Percentiles rank a stretch among this genome's conserved stretches.
These are phyloP conservation scores for Gymnogyps californianus DNA, from an alignment of 2,113 vertebrate species.

Conservation along the genomic window DNA sequence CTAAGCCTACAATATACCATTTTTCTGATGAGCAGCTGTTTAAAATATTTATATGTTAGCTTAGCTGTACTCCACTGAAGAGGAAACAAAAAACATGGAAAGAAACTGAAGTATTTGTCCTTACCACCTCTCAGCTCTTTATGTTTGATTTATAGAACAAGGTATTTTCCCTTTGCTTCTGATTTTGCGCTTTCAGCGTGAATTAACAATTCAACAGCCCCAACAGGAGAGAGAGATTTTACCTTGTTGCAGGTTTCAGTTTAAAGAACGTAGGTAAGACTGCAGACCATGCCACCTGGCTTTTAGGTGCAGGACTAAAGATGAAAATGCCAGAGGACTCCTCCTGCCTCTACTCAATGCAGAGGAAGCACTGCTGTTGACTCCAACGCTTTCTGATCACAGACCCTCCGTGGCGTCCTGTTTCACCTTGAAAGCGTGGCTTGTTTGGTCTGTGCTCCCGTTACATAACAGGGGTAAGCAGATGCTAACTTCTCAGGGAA, in stretches of 20 bases:
- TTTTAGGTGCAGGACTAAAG: neutral
- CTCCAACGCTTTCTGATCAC: neutral
- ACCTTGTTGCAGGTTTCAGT: neutral
- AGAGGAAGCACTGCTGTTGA: neutral
- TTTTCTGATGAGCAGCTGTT: neutral
- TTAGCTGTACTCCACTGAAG: neutral
- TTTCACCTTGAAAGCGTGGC: neutral
- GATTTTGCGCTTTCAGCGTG: neutral
- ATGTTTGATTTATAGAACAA: neutral
- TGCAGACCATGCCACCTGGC: neutral
- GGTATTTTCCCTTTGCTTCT: neutral
- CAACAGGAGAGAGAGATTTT: neutral
- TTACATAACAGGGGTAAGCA: neutral
- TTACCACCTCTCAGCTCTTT: neutral
- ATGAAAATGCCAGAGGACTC: neutral
- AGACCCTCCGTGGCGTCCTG: neutral
- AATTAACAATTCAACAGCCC: neutral
- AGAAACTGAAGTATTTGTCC: neutral
- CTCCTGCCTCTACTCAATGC: neutral
- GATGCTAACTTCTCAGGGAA: conserved; percentile 9
- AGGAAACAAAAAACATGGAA: neutral
- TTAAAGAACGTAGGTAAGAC: neutral
- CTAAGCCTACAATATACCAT: neutral
- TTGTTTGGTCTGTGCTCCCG: neutral
- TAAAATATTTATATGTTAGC: conserved; percentile 16